These are phyloP conservation scores for Morbakka virulenta DNA, from an alignment of 30 jellyfish, hydroid and myxozoan species.

Conservation along the genomic window DNA sequence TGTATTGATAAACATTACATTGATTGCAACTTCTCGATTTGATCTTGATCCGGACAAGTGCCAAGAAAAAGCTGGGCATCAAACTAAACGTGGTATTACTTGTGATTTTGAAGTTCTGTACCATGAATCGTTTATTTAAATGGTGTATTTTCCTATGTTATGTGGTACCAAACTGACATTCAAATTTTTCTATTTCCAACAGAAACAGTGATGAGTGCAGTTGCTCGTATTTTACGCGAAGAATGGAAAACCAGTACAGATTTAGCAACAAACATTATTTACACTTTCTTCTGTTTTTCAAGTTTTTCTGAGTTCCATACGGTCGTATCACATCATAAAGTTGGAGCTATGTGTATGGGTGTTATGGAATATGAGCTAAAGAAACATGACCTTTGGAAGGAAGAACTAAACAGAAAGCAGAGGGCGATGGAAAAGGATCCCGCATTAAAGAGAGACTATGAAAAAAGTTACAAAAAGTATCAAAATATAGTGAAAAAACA, in stretches of 20 bases:
- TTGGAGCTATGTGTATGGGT: slow-evolving; percentile 92
- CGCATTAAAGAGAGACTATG: slow-evolving; percentile 77
- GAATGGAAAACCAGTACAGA: slow-evolving; percentile 98
- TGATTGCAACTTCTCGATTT: too few species aligned
- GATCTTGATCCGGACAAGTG: too few species aligned
- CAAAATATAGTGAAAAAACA: slow-evolving; percentile 77
- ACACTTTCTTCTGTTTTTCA: slow-evolving; percentile 97
- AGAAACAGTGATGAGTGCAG: slow-evolving; percentile 97
- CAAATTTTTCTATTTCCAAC: too few species aligned
- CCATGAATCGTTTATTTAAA: too few species aligned
- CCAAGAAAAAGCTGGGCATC: too few species aligned
- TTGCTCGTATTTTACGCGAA: slow-evolving; percentile 88
- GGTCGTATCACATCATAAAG: slow-evolving; percentile 76
- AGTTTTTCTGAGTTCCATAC: slow-evolving; percentile 93
- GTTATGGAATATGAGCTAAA: slow-evolving; percentile 80
- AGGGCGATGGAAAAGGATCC: slow-evolving; percentile 59
- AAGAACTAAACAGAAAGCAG: slow-evolving; percentile 80
- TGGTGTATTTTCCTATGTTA: too few species aligned
- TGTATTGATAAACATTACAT: too few species aligned
- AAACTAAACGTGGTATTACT: too few species aligned
- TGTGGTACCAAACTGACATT: too few species aligned
- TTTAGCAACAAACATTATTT: slow-evolving; percentile 86
- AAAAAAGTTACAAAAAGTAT: slow-evolving; percentile 82
- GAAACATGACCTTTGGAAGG: slow-evolving; percentile 86
- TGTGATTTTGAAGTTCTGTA: too few species aligned